These are phyloP conservation scores for Sciurus vulgaris DNA, from an alignment of 2,797 vertebrate species.

Conservation along the genomic window DNA sequence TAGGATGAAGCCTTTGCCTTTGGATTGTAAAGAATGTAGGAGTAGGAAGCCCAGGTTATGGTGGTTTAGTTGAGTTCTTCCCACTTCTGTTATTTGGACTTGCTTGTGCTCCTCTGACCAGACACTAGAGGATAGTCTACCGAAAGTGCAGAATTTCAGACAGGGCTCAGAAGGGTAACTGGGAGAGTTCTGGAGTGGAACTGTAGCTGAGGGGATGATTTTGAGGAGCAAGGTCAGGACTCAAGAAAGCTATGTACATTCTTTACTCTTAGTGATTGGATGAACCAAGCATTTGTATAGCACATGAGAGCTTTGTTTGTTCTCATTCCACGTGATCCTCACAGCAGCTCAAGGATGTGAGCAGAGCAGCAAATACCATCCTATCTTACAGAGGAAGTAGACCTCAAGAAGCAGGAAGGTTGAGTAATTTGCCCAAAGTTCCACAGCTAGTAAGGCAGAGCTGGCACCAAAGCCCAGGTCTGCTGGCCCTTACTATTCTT, in stretches of 20 bases:
- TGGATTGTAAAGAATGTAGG: conserved; percentile 20
- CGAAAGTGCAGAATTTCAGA: not conserved
- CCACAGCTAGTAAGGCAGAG: not conserved
- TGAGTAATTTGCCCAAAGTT: conserved; percentile 31
- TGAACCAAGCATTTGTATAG: not conserved
- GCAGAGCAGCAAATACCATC: not conserved
- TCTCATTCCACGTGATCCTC: not conserved
- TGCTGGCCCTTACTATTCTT: not conserved
- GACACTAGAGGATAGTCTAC: not conserved
- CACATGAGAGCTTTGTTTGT: not conserved
- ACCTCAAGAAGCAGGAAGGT: not conserved
- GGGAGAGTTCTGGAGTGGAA: not conserved
- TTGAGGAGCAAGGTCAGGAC: not conserved
- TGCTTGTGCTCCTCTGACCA: not conserved
- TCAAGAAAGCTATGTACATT: not conserved
- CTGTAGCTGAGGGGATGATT: not conserved
- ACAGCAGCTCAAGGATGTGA: not conserved
- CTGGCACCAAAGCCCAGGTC: not conserved
- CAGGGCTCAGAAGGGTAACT: not conserved
- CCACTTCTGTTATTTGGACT: not conserved
- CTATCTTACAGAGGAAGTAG: not conserved
- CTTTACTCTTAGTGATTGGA: no score
- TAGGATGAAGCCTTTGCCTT: conserved; percentile 1
- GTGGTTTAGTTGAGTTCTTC: not conserved
- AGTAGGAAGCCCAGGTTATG: not conserved